These are phyloP conservation scores for Parnassius mnemosyne DNA, from an alignment of 2,888 invertebrate genomes.

Conservation along the genomic window DNA sequence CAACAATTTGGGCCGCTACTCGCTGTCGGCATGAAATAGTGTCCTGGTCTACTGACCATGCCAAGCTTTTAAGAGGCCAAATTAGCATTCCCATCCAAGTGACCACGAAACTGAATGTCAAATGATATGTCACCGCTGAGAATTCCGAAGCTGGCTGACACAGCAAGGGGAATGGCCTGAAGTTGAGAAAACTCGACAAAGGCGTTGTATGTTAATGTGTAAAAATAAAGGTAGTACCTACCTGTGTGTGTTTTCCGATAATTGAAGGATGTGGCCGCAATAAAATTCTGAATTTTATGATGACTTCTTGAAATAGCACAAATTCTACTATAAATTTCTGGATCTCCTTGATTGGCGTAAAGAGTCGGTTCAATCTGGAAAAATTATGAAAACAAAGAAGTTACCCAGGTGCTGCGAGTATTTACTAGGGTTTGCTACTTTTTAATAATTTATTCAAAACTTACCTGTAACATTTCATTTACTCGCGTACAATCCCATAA, in stretches of 20 bases:
- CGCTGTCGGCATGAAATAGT: too few relatives aligned
- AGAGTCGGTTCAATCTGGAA: slow-evolving; percentile 63
- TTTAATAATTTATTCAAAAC: not conserved
- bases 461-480: slow-evolving; percentile 37
- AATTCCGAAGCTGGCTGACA: too few relatives aligned
- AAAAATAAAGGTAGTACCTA: slow-evolving; percentile 33
- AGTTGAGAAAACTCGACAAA: too few relatives aligned
- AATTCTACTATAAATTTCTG: slow-evolving; percentile 81
- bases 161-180: too few relatives aligned
- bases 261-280: slow-evolving; percentile 72
- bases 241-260: slow-evolving; percentile 74
- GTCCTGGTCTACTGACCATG: too few relatives aligned
- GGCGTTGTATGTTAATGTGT: not conserved
- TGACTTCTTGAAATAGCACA: slow-evolving; percentile 82
- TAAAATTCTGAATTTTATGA: slow-evolving; percentile 83
- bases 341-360: slow-evolving; percentile 85
- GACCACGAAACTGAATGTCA: too few relatives aligned
- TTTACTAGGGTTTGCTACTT: not conserved
- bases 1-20: too few relatives aligned
- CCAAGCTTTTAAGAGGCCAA: too few relatives aligned
- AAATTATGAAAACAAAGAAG: not conserved
- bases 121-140: too few relatives aligned
- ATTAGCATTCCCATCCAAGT: too few relatives aligned
- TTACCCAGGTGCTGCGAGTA: not conserved
- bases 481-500: slow-evolving; percentile 81